Percentiles rank a stretch among this genome's conserved stretches.
phyloP scores from a whole-genome alignment of 2,888 invertebrate genomes.

The Liodrosophila aerea region DNA sequence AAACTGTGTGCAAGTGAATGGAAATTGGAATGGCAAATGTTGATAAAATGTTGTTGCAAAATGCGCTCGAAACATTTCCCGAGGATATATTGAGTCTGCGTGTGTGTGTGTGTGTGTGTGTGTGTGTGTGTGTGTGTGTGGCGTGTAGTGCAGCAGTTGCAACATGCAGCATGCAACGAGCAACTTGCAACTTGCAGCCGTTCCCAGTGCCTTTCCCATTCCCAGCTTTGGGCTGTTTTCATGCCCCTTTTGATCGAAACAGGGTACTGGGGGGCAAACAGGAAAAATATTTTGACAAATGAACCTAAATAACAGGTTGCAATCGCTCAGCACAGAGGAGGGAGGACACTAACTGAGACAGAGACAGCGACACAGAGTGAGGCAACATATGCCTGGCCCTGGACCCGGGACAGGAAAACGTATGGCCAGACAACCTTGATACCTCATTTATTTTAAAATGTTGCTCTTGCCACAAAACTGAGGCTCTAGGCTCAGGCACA shows the following conservation, averaged over 20 bases:
- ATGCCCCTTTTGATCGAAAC: constrained; percentile 58
- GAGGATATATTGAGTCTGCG: constrained; percentile 42
- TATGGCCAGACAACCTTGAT: constrained; percentile 80
- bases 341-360: constrained; percentile 1
- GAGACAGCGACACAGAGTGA: constrained; percentile 12
- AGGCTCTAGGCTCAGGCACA: constrained; percentile 47
- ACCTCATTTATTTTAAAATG: constrained; percentile 81
- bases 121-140: constrained; percentile 2
- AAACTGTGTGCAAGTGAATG: constrained; percentile 62
- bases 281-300: constrained; percentile 83
- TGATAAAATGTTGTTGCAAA: constrained; percentile 49
- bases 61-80: constrained; percentile 53
- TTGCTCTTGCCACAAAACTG: constrained; percentile 49
- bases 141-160: constrained; percentile 6
- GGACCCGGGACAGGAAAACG: constrained; percentile 71
- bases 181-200: constrained; percentile 48
- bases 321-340: constrained; percentile 62
- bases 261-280: constrained; percentile 46
- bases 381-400: constrained; percentile 53
- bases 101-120: constrained; percentile 7
- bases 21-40: constrained; percentile 56
- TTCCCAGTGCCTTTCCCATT: constrained; percentile 30
- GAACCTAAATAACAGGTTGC: constrained; percentile 83
- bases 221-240: constrained; percentile 50
- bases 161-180: constrained; percentile 18